Evolutionary conservation across 2,888 invertebrate genomes (phyloP), one percentile per base, ranked within the genome.

Genomic region (Xestoiulus laeticollis): DNA sequence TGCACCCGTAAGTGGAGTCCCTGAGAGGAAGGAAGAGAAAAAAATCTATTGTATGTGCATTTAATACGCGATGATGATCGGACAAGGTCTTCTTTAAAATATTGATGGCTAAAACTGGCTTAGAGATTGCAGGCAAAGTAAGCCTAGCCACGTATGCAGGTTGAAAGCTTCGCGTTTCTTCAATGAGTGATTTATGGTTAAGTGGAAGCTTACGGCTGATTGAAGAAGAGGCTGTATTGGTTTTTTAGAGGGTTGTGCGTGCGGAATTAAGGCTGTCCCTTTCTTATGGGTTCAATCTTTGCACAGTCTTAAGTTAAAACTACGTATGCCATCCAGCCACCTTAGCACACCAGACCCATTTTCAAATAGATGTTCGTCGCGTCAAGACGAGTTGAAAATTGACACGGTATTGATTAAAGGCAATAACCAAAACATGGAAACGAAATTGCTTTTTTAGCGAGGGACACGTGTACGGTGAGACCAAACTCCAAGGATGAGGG

Each of bases 131-230:
- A 22, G 59, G 16, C 59, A 59, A 48, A 59, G 59, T 59, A 59
- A 59, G 59, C 59, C 22, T 16, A 59, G 59, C 22, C 22, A 8
- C 59, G 59, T 59, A 59, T 59, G 59, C 59, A 59, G 59, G 59
- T 59, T 59, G 59, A 22, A 22, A 4, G 22, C 22, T 22, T 8
- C 22, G 59, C 59, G 22, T 59, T 59, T 19, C 59, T 59, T 59
- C 59, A 59, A 59, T 59, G 59, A 59, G 59, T 59, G 59, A 59
- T 59, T 59, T 59, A 59, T 59, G 59, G 59, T 59, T 59, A 59
- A 59, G 59, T 59, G 59, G 59, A 59, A 59, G 59, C 59, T 59
- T 59, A 59, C 59, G 59, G 59, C 59, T 59, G 59, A 59, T 59
- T 59, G 59, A 59, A 59, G 59, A 59, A 59, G 22, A 59, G 59